These are phyloP conservation scores for Nipponacmea schrenckii DNA, from an alignment of 2,888 invertebrate species.

Conservation along the genomic window DNA sequence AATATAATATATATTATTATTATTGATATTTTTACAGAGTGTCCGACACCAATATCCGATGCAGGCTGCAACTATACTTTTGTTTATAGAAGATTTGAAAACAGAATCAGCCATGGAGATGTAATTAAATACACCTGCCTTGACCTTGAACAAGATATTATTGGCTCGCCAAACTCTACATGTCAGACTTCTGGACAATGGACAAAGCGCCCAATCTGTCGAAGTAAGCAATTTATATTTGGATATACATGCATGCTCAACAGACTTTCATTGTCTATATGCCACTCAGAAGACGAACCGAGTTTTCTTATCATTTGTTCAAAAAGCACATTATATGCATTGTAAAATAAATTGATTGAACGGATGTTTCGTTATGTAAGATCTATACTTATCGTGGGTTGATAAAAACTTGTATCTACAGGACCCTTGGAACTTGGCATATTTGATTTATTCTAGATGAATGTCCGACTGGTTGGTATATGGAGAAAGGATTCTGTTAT, in stretches of 20 bases:
- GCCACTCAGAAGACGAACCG: too few relatives aligned
- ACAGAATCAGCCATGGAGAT: background rate
- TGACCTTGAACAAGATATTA: background rate
- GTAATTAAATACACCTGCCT: background rate
- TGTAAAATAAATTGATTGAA: too few relatives aligned
- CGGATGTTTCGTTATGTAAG: too few relatives aligned
- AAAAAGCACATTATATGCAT: too few relatives aligned
- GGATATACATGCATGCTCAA: too few relatives aligned
- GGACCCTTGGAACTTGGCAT: too few relatives aligned
- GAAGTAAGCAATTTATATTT: background rate
- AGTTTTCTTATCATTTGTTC: too few relatives aligned
- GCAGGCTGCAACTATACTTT: background rate
- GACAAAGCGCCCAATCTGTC: background rate
- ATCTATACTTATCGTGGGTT: too few relatives aligned
- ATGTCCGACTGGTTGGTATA: background rate
- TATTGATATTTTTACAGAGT: background rate
- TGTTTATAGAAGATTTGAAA: background rate
- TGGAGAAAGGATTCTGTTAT: background rate
- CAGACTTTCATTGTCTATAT: too few relatives aligned
- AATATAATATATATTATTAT: too few relatives aligned
- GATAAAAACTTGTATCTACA: too few relatives aligned
- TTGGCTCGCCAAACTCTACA: background rate
- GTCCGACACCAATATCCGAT: background rate
- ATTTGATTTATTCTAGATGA: background rate
- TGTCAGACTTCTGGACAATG: background rate